A percentile compares a stretch with the other conserved stretches of the same genome.
phyloP scores from a whole-genome alignment of 1,140 invertebrate species.

The Choristoneura fumiferana region DNA sequence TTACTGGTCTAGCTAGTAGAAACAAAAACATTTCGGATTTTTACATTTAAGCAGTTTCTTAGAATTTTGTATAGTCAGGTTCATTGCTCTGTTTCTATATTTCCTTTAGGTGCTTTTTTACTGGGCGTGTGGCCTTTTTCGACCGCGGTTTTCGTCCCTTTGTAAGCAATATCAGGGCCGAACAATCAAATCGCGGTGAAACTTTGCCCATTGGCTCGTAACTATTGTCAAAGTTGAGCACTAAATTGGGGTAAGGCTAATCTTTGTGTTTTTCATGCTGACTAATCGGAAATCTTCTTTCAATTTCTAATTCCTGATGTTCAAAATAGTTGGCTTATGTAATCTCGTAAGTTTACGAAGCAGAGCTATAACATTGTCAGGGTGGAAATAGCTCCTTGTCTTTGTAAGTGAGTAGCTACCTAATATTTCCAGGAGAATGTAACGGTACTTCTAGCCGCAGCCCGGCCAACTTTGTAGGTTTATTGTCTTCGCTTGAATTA shows the following conservation, averaged over 20 bases:
- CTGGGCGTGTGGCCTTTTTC: neutral
- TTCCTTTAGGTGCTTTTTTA: neutral
- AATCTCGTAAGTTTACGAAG: neutral
- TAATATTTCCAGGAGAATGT: conserved; percentile 26
- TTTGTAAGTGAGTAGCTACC: too few relatives aligned
- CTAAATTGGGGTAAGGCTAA: conserved; percentile 37
- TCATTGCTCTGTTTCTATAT: neutral
- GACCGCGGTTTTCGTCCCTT: conserved; percentile 24
- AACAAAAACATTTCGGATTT: too few relatives aligned
- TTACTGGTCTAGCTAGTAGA: neutral
- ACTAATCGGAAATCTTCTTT: conserved; percentile 18
- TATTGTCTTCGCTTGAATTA: conserved; percentile 53
- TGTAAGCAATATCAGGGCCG: conserved; percentile 35
- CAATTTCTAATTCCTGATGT: neutral
- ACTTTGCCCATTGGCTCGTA: conserved; percentile 45
- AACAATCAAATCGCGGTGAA: conserved; percentile 39
- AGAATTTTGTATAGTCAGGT: too few relatives aligned
- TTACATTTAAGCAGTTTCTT: too few relatives aligned
- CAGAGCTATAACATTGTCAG: too few relatives aligned
- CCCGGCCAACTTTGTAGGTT: conserved; percentile 40
- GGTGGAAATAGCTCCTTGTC: too few relatives aligned
- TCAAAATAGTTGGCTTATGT: neutral
- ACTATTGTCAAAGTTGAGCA: conserved; percentile 40
- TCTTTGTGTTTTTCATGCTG: conserved; percentile 32
- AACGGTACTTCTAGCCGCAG: conserved; percentile 27